Conservation (phyloP, 2,113 vertebrate species). For the Scomber scombrus region DNA sequence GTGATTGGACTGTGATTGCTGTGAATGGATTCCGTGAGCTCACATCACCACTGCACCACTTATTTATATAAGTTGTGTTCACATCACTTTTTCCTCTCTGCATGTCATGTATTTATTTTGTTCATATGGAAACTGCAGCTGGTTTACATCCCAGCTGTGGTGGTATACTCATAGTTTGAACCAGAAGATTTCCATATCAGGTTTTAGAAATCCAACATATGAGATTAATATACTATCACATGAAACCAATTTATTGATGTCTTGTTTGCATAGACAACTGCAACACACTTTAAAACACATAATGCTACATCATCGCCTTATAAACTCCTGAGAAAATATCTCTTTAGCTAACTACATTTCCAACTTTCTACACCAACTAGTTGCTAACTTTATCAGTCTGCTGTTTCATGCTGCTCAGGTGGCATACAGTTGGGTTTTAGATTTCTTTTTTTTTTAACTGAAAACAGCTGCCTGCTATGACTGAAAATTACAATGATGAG, state of each 20-base stretch:
- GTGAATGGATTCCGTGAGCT: slow-evolving; percentile 41
- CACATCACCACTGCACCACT: slow-evolving; percentile 30
- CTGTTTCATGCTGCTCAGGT: no score
- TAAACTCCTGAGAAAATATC: no score
- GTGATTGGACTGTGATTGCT: slow-evolving; percentile 30
- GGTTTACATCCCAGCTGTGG: slow-evolving; percentile 41
- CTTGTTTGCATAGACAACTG: neutral
- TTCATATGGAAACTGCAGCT: slow-evolving; percentile 64
- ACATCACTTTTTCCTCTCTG: slow-evolving; percentile 30
- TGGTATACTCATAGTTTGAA: slow-evolving; percentile 31
- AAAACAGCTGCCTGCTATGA: no score
- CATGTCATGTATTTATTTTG: slow-evolving; percentile 46
- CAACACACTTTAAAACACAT: neutral
- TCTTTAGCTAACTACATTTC: no score
- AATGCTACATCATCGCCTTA: no score
- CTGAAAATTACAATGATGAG: no score
- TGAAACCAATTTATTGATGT: slow-evolving; percentile 21
- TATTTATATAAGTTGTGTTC: slow-evolving; percentile 43
- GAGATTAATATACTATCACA: slow-evolving; percentile 4
- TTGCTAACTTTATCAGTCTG: no score
- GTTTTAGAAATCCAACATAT: slow-evolving; percentile 7
- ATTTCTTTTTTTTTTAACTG: no score
- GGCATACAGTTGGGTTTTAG: no score
- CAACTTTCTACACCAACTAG: no score
- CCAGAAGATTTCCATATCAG: slow-evolving; percentile 37